phyloP scores from a whole-genome alignment of 2,113 vertebrate genomes.

The Pteropus alecto region DNA sequence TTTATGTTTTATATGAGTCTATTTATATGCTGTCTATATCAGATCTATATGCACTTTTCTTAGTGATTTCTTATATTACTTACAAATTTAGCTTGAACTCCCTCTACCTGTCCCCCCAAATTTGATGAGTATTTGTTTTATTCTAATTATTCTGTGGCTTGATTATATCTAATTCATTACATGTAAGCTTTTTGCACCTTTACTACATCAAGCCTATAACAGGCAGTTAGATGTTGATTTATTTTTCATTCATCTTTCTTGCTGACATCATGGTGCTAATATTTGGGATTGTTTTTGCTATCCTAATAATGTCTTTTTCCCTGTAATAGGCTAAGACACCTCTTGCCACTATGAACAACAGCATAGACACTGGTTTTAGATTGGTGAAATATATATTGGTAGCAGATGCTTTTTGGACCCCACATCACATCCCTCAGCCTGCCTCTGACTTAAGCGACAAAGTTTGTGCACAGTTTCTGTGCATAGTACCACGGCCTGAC shows the following conservation, averaged over 20 bases:
- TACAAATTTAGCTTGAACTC: not conserved
- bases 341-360: not conserved
- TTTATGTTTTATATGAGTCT: not conserved
- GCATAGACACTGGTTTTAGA: not conserved
- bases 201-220: not conserved
- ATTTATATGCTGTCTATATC: not conserved
- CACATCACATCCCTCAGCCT: not conserved
- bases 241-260: not conserved
- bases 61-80: conserved; percentile 1
- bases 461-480: not conserved
- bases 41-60: not conserved
- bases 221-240: not conserved
- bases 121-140: not conserved
- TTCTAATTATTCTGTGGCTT: not conserved
- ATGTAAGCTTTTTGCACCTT: not conserved
- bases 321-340: not conserved
- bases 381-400: not conserved
- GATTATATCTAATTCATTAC: not conserved
- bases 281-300: not conserved
- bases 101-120: not conserved
- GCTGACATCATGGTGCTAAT: not conserved
- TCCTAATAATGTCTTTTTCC: not conserved
- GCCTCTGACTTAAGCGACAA: not conserved
- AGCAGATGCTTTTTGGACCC: not conserved
- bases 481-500: not conserved